Conservation (phyloP, 2,888 invertebrate genomes). For the Netelia melanura region DNA sequence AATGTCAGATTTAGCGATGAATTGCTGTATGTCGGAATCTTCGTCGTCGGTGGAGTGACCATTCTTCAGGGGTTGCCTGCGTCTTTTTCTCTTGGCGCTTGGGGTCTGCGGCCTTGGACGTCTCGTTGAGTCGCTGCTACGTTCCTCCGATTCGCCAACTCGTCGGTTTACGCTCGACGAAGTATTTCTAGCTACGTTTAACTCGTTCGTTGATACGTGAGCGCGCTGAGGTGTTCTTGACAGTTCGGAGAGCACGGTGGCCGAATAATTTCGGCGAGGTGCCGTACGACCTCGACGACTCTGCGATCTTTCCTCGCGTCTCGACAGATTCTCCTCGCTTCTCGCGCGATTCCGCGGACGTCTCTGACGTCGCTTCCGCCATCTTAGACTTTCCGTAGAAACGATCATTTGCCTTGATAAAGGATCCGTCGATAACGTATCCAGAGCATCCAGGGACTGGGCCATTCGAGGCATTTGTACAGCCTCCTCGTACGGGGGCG, state of each 20-base stretch:
- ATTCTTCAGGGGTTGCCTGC: slow-evolving; percentile 82
- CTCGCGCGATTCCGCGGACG: slow-evolving; percentile 75
- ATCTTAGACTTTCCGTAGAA: slow-evolving; percentile 79
- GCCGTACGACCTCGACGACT: slow-evolving; percentile 53
- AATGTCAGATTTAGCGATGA: slow-evolving; percentile 9
- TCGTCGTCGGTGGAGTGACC: slow-evolving; percentile 84
- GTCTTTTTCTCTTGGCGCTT: slow-evolving; percentile 82
- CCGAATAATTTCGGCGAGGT: slow-evolving; percentile 64
- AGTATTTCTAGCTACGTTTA: slow-evolving; percentile 51
- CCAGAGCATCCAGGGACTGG: slow-evolving; percentile 80
- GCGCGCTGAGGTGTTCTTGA: slow-evolving; percentile 21
- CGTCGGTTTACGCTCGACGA: slow-evolving; percentile 58
- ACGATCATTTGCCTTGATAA: slow-evolving; percentile 72
- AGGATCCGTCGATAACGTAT: slow-evolving; percentile 75
- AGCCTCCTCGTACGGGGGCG: slow-evolving; percentile 92
- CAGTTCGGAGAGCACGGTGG: slow-evolving; percentile 51
- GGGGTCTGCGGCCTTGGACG: slow-evolving; percentile 78
- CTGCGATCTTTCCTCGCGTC: slow-evolving; percentile 76
- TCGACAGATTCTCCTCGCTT: slow-evolving; percentile 80
- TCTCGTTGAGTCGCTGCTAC: slow-evolving; percentile 61
- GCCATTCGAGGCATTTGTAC: slow-evolving; percentile 90
- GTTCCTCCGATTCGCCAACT: slow-evolving; percentile 69
- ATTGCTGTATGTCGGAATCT: slow-evolving; percentile 80
- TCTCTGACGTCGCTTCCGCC: slow-evolving; percentile 75
- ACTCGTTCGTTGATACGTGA: slow-evolving; percentile 66